These are phyloP conservation scores for Agrotis segetum DNA, from an alignment of 2,888 invertebrate species.

Conservation along the genomic window DNA sequence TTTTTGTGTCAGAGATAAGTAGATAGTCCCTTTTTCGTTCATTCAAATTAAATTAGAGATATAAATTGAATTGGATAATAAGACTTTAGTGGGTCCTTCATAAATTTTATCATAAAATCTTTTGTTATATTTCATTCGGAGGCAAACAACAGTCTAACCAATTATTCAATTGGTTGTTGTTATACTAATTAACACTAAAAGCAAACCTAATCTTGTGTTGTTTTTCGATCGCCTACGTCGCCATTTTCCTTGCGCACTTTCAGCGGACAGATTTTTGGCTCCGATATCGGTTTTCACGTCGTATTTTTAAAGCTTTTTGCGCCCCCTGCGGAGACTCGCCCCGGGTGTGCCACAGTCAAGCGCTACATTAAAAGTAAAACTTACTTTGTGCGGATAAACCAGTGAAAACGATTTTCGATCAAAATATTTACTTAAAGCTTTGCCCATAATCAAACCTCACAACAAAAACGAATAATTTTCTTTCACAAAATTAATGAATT, in stretches of 20 bases:
- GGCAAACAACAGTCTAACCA: constrained; percentile 8
- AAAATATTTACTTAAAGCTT: constrained; percentile 37
- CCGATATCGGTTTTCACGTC: constrained; percentile 53
- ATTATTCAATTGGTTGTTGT: not conserved
- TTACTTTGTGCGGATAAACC: constrained; percentile 34
- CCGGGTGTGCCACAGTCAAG: constrained; percentile 40
- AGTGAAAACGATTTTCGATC: constrained; percentile 42
- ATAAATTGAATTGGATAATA: not conserved
- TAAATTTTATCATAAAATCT: no score
- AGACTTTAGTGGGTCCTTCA: not conserved
- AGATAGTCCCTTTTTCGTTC: not conserved
- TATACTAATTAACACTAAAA: constrained; percentile 39
- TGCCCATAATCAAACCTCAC: constrained; percentile 36
- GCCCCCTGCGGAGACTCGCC: constrained; percentile 48
- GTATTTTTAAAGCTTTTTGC: constrained; percentile 57
- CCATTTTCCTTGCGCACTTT: constrained; percentile 46
- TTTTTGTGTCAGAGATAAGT: not conserved
- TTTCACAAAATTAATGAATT: constrained; percentile 40
- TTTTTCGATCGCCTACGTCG: constrained; percentile 38
- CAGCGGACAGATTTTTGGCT: constrained; percentile 47
- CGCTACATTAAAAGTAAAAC: constrained; percentile 45
- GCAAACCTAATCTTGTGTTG: constrained; percentile 28
- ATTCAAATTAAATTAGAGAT: constrained; percentile 1
- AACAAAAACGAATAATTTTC: constrained; percentile 47
- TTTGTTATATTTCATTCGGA: not conserved